Conservation (phyloP, 2,888 invertebrate genomes). For the Melinopterus prodromus region DNA sequence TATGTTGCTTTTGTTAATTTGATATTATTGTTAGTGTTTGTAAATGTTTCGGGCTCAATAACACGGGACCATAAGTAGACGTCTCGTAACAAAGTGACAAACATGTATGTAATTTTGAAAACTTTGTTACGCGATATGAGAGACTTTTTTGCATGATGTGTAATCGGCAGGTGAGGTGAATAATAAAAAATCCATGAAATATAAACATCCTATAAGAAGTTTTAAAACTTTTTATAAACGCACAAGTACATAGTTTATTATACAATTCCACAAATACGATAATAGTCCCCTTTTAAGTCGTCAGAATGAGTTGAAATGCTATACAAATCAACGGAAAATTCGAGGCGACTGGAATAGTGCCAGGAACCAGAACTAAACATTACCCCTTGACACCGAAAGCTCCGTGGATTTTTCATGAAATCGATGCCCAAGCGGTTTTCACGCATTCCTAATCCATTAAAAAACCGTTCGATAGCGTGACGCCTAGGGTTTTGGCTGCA, state of each 20-base stretch:
- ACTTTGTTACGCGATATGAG: too few relatives aligned
- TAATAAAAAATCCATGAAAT: too few relatives aligned
- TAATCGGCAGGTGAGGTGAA: too few relatives aligned
- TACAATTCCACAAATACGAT: not conserved
- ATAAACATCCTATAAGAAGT: too few relatives aligned
- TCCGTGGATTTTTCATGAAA: not conserved
- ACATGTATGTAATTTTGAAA: too few relatives aligned
- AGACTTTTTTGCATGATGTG: too few relatives aligned
- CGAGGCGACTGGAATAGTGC: not conserved
- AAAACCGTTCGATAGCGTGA: not conserved
- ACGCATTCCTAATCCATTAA: not conserved
- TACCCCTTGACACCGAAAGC: not conserved
- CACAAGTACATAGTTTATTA: not conserved
- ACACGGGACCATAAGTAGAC: too few relatives aligned
- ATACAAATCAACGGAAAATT: not conserved
- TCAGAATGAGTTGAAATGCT: not conserved
- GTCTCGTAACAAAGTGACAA: too few relatives aligned
- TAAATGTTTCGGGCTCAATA: too few relatives aligned
- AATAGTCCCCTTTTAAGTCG: not conserved
- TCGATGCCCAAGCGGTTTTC: not conserved
- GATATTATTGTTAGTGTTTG: too few relatives aligned
- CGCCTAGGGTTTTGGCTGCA: not conserved
- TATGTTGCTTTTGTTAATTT: too few relatives aligned
- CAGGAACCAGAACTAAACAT: not conserved
- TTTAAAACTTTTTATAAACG: too few relatives aligned